Conservation (phyloP, 2,797 vertebrate genomes). For the Chrysocyon brachyurus region DNA sequence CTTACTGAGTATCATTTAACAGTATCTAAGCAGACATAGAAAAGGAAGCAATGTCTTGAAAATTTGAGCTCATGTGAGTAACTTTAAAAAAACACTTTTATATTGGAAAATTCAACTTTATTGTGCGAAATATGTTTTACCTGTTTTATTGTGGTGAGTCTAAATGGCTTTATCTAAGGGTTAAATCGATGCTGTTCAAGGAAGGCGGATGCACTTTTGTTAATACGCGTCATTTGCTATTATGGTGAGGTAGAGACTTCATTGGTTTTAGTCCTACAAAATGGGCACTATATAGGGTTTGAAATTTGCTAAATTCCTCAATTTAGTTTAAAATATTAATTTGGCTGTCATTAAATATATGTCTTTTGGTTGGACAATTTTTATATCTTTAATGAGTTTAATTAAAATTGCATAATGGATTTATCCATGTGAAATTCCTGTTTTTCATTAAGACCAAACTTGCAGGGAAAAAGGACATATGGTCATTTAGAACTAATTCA, state of each 20-base stretch:
- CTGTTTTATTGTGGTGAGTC: not conserved
- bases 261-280: not conserved
- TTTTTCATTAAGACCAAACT: constrained; percentile 62
- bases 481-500: constrained; percentile 40
- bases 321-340: constrained; percentile 64
- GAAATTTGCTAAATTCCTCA: constrained; percentile 66
- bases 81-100: not conserved
- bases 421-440: constrained; percentile 65
- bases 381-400: constrained; percentile 64
- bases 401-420: constrained; percentile 62
- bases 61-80: not conserved
- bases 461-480: constrained; percentile 14
- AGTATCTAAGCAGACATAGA: not conserved
- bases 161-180: not conserved
- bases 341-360: constrained; percentile 10
- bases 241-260: not conserved
- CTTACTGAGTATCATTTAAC: not conserved
- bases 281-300: not conserved
- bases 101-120: not conserved
- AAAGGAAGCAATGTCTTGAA: not conserved
- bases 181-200: not conserved
- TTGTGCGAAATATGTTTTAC: not conserved
- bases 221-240: not conserved
- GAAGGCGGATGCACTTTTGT: not conserved
- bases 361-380: constrained; percentile 37